Conservation (phyloP, 2,113 vertebrate species). For the Ploceus nigricollis region DNA sequence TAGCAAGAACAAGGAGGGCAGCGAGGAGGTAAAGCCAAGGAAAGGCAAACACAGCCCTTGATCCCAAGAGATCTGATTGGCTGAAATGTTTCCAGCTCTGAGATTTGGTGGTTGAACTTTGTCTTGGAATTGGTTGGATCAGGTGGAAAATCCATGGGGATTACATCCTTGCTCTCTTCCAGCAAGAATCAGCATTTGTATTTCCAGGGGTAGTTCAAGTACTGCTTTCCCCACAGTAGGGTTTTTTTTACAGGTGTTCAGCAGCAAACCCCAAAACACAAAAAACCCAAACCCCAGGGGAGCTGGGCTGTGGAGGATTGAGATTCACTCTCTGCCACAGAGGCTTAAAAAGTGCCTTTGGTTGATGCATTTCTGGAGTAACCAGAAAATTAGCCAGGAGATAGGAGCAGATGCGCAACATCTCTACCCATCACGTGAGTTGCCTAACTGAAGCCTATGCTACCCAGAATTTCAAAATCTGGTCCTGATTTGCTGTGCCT, state of each 20-base stretch:
- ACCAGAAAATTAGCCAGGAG: not conserved
- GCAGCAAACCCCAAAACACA: not conserved
- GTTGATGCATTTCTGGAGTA: not conserved
- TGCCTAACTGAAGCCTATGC: not conserved
- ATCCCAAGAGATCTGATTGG: not conserved
- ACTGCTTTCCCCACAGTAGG: not conserved
- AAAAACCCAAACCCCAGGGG: not conserved
- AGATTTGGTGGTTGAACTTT: not conserved
- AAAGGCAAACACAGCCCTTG: not conserved
- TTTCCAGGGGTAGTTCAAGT: not conserved
- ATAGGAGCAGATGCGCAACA: not conserved
- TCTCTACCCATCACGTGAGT: rapidly evolving
- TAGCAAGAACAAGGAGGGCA: not conserved
- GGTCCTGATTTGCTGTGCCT: not conserved
- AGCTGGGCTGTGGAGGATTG: not conserved
- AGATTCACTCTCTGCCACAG: not conserved
- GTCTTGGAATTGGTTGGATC: not conserved
- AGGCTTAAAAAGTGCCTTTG: not conserved
- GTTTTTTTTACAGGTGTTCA: not conserved
- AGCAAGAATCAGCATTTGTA: not conserved
- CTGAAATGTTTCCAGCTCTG: not conserved
- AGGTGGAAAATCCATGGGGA: not conserved
- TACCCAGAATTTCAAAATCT: not conserved
- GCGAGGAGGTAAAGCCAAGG: not conserved
- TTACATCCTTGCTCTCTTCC: rapidly evolving